Conservation (phyloP, 2,797 vertebrate species). For the Coluber constrictor region DNA sequence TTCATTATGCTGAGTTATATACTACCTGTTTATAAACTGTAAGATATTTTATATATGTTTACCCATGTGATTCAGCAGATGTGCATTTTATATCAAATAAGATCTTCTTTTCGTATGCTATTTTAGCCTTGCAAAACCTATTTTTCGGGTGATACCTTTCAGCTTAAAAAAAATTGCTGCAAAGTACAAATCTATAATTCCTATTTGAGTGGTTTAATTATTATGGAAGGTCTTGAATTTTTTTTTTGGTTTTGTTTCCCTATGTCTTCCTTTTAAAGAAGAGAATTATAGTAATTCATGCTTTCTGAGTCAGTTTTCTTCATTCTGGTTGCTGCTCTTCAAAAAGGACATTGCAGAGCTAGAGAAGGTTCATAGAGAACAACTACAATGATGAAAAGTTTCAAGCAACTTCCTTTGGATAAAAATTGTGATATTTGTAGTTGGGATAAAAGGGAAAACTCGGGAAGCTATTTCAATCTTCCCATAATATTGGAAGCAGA, state of each 20-base stretch:
- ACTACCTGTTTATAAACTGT: not conserved
- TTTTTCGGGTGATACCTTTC: not conserved
- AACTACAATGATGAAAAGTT: not conserved
- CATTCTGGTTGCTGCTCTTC: not conserved
- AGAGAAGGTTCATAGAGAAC: not conserved
- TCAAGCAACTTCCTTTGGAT: not conserved
- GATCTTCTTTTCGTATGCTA: not conserved
- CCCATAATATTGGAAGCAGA: not conserved
- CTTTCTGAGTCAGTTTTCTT: not conserved
- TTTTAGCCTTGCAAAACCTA: not conserved
- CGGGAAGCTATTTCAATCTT: not conserved
- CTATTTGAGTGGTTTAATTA: not conserved
- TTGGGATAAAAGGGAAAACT: not conserved
- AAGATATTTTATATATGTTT: not conserved
- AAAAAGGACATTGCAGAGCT: not conserved
- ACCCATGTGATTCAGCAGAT: not conserved
- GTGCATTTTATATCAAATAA: not conserved
- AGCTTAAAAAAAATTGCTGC: not conserved
- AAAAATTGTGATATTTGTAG: not conserved
- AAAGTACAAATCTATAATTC: not conserved
- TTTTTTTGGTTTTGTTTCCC: not conserved
- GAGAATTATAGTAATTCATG: not conserved
- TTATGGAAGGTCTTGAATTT: not conserved
- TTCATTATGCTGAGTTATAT: not conserved
- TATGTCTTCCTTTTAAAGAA: not conserved